Conservation (phyloP, 2,113 vertebrate species). For the Tragelaphus imberbis region DNA sequence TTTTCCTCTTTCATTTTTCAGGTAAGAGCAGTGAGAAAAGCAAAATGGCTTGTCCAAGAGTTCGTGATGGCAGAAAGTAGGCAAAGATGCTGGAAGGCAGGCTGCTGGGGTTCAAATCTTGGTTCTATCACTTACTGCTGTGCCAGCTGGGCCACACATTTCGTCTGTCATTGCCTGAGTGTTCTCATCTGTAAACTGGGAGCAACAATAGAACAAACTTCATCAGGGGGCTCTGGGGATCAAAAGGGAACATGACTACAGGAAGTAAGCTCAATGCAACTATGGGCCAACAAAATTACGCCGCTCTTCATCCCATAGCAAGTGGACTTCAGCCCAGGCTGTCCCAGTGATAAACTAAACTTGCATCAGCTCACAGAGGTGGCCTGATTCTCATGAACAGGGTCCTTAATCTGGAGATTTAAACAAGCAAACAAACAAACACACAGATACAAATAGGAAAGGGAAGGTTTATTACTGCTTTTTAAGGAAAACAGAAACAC, state of each 20-base stretch:
- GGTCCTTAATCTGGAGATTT: background rate
- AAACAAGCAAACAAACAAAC: background rate
- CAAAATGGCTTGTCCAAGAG: background rate
- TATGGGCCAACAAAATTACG: background rate
- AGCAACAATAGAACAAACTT: background rate
- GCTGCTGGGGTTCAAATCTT: background rate
- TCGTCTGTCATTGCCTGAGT: background rate
- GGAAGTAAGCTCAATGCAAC: background rate
- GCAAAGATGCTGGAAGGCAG: background rate
- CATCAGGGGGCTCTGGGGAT: background rate
- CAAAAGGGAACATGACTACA: background rate
- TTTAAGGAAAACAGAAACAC: background rate
- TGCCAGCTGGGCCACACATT: background rate
- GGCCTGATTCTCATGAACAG: background rate
- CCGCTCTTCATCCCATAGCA: accelerated
- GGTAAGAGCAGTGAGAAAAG: background rate
- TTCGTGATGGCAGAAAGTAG: background rate
- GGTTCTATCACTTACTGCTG: background rate
- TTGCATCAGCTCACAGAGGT: background rate
- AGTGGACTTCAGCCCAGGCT: too few relatives aligned
- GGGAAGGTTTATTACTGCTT: background rate
- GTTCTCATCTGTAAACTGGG: background rate
- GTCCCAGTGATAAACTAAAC: background rate
- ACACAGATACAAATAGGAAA: background rate
- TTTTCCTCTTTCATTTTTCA: background rate